These are phyloP conservation scores for Notolepis coatsorum DNA, from an alignment of 2,797 vertebrate genomes.

Conservation along the genomic window DNA sequence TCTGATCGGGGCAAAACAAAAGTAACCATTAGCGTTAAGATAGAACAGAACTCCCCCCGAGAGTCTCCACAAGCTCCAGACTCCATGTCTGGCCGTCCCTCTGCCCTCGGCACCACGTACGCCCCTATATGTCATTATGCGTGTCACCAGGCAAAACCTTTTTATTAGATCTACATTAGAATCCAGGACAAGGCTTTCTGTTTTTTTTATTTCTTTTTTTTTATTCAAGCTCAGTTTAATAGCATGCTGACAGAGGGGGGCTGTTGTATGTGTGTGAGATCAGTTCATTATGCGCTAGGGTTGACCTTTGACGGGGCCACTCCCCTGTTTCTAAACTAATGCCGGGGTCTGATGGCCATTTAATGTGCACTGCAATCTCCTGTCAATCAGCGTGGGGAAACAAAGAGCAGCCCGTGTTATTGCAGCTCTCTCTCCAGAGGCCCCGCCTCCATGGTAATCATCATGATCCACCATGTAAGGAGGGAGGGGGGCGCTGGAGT, in stretches of 20 bases:
- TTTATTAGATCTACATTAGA: conserved; percentile 62
- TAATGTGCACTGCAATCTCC: conserved; percentile 78
- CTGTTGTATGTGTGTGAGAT: conserved; percentile 42
- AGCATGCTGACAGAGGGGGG: conserved; percentile 14
- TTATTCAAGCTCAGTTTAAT: conserved; percentile 47
- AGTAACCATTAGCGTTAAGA: conserved; percentile 29
- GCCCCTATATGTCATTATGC: conserved; percentile 23
- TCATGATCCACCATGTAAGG: conserved; percentile 46
- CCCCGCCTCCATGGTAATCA: conserved; percentile 78
- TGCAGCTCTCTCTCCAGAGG: conserved; percentile 70
- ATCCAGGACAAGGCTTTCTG: conserved; percentile 32
- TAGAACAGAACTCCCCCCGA: conserved; percentile 40
- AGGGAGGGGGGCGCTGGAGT: too few species aligned
- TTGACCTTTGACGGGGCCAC: conserved; percentile 74
- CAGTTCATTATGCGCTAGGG: conserved; percentile 74
- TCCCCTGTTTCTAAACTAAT: conserved; percentile 71
- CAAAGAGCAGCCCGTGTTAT: conserved; percentile 77
- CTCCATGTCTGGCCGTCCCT: conserved; percentile 35
- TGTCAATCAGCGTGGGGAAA: conserved; percentile 78
- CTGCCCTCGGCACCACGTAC: conserved; percentile 23
- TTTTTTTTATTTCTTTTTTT: too few species aligned
- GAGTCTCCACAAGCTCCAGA: conserved; percentile 32
- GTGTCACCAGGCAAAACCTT: conserved; percentile 45
- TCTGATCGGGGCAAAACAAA: conserved; percentile 13
- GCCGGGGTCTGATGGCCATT: conserved; percentile 78